Evolutionary conservation across 2,888 invertebrate genomes (phyloP), one percentile per base, ranked within the genome.

Genomic region (Lymantria monacha): DNA sequence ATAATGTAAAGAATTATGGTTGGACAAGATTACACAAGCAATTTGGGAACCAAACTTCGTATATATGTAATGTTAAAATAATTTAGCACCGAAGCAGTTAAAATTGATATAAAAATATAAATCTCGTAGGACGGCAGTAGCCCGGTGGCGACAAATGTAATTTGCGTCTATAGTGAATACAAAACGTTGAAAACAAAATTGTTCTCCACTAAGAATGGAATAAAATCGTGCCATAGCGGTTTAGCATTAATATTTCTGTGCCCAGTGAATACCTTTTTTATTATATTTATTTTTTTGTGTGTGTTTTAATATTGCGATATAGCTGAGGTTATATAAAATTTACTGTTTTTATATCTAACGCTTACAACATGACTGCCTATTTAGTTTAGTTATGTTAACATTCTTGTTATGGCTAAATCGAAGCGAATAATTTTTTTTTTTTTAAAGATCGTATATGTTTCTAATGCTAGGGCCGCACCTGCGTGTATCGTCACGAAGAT

Each of bases 161-260:
- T 76, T 76, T 70, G 69, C 74, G 74, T 73, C 68, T 66, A 78
- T 75, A 74, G 74, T 72, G 76, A 80, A 81, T 81, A 69, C 74
- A 79, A 76, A 81, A 81, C 76, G 76, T 77, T 3, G 76, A 72
- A 69, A 33, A 74, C 70, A 63, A 81, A 82, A 82, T 81, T 79
- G 79, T 75, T 72, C 73, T 69, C 66, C 66, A 57, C 63, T 70
- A 74, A 78, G 69, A 80, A 77, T 68, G 65, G 72, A 75, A 75
- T 72, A 71, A 74, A 75, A 77, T 66, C 65, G 53, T 59, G 64
- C 68, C 62, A 72, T 66, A 58, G 63, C 68, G 63, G 74, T 65
- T 69, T 65, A 63, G 59, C 69, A 75, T 72, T 74, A 75, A 78
- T 74, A 79, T 75, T 73, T 72, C 69, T 68, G 57, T 63, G 63